Conservation (phyloP, 2,113 vertebrate genomes). For the Andinoacara biseriatus region DNA sequence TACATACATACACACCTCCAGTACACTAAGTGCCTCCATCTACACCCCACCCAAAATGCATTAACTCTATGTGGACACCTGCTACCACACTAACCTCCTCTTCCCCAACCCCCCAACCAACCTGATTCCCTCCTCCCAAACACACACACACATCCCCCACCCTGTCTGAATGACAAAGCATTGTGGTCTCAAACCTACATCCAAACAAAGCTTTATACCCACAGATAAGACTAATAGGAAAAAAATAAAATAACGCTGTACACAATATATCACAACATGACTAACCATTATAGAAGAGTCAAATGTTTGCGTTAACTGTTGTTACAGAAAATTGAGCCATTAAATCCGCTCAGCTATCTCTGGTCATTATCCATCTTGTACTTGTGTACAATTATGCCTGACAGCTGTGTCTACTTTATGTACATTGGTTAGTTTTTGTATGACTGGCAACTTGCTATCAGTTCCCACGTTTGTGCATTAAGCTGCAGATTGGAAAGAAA, state of each 20-base stretch:
- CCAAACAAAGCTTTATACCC: constrained; percentile 13
- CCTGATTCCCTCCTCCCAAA: background rate
- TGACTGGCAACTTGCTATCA: constrained; percentile 76
- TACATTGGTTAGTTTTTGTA: constrained; percentile 54
- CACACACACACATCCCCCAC: constrained; percentile 30
- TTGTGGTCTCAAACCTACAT: background rate
- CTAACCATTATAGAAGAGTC: background rate
- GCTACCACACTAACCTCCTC: constrained; percentile 65
- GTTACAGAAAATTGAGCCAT: constrained; percentile 26
- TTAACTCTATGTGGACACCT: constrained; percentile 71
- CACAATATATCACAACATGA: constrained; percentile 14
- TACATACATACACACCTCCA: background rate
- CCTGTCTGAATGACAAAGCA: constrained; percentile 47
- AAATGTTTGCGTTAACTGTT: constrained; percentile 38
- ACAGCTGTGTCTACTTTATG: constrained; percentile 69
- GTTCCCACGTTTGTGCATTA: constrained; percentile 62
- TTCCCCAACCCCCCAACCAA: constrained; percentile 47
- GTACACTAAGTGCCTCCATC: constrained; percentile 41
- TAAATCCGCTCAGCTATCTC: constrained; percentile 41
- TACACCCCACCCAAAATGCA: constrained; percentile 37
- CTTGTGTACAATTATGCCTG: constrained; percentile 63
- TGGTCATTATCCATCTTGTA: constrained; percentile 64
- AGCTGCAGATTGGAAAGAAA: constrained; percentile 69
- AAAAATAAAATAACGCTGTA: background rate
- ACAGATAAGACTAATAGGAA: background rate